Base-by-base conservation (phyloP, 1,140 invertebrate species). In the Rhyacophila brunnea region DNA sequence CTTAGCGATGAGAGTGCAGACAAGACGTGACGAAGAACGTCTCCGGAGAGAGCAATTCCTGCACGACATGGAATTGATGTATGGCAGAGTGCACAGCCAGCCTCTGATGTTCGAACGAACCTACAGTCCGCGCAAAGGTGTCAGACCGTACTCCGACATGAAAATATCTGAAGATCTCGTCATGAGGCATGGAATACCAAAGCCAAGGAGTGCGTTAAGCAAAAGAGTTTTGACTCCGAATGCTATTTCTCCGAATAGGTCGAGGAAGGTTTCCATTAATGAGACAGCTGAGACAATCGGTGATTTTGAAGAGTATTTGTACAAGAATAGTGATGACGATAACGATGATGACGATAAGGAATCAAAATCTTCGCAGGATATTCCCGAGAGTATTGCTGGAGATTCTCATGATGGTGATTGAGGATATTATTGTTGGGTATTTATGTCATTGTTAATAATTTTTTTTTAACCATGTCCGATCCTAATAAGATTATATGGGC, bases 31-130 rank as follows among this genome's bases (percentile, higher is more conserved):
- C 35, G 86, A 87, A 70, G 85, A 87, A 40, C 74, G 80, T 61
- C 79, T 87, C 64, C 79, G 83, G 56, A 79, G 81, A 6, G 85
- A 87, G 62, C 83, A 85, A 67, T 85, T 86, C 72, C 75, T 81
- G 5, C 72, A 85, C 20, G 82, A 86, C 61, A 89, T 89, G 87
- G 83, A 87, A 70, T 67, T 83, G 55, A 89, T 89, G 86, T 73
- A 86, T 48, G 81, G 84, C 45, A 78, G 87, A 57, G 87, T 89
- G 0, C 83, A 83, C 44, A 78, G 80, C 61, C 86, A 87, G 65
- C 87, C 87, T 0, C 82, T 85, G 51, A 76, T 88, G 10, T 89
- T 88, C 63, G 85, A 88, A 71, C 75, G 86, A 45, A 83, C 86
- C 64, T 87, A 86, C n/a, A 81, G 85, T 63, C 85, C 86, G 66